A percentile compares a stretch with the other conserved stretches of the same genome.
Evolutionary conservation across 2,888 invertebrate species (phyloP).

Genomic region (Cabera pusaria): DNA sequence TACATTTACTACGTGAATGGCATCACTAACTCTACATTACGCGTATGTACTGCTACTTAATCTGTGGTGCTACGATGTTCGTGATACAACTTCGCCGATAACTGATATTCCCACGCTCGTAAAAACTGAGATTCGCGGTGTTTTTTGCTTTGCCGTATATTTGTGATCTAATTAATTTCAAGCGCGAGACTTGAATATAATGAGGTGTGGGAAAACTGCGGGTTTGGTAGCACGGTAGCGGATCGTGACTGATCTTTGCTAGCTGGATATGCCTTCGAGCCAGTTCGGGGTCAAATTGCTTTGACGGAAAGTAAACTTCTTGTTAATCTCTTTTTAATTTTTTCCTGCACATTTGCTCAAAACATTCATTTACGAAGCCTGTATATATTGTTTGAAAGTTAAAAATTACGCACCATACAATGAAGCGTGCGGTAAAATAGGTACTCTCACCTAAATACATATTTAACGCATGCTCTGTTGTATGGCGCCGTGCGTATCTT

Average conservation of each 20-base stretch:
- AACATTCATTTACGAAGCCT: no score
- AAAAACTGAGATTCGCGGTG: constrained; percentile 37
- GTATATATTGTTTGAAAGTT: no score
- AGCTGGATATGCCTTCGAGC: neutral
- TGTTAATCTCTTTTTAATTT: no score
- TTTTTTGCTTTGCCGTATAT: constrained; percentile 33
- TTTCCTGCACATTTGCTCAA: no score
- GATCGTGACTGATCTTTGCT: constrained; percentile 2
- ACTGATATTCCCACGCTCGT: constrained; percentile 60
- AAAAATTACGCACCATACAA: no score
- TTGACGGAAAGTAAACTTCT: no score
- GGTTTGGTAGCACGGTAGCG: constrained; percentile 14
- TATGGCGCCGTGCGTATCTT: no score
- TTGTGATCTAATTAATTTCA: constrained; percentile 46
- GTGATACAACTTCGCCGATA: constrained; percentile 38
- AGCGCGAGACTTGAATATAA: constrained; percentile 36
- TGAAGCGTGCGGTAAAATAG: no score
- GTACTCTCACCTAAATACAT: no score
- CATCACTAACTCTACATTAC: constrained; percentile 36
- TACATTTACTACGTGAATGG: constrained; percentile 61
- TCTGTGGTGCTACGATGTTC: constrained; percentile 36
- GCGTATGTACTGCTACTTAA: constrained; percentile 2
- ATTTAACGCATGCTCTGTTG: no score
- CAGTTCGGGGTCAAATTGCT: no score
- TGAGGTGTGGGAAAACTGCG: constrained; percentile 27